Percentiles rank a stretch among this genome's conserved stretches.
phyloP scores from a whole-genome alignment of 2,113 vertebrate genomes.

The Bufo gargarizans region DNA sequence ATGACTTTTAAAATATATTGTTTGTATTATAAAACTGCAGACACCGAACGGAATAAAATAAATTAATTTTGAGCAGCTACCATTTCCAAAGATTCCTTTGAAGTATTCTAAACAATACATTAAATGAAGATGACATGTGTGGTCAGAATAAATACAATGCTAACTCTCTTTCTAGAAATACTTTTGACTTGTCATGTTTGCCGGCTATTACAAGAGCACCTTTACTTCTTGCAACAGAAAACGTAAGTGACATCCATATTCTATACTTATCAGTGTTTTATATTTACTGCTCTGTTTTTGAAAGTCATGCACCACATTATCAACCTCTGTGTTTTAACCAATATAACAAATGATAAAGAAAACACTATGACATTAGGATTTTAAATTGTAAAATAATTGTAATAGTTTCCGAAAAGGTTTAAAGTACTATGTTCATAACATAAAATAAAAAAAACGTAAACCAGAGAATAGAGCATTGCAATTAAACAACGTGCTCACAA shows the following conservation, averaged over 20 bases:
- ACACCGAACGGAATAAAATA: conserved; percentile 5
- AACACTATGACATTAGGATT: conserved; percentile 35
- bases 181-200: conserved; percentile 55
- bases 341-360: conserved; percentile 24
- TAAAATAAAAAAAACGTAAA: background rate
- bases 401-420: background rate
- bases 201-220: conserved; percentile 54
- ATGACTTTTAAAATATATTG: conserved; percentile 42
- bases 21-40: conserved; percentile 29
- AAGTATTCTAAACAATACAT: conserved; percentile 39
- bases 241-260: conserved; percentile 52
- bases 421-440: background rate
- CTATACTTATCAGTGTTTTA: conserved; percentile 35
- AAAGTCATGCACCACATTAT: conserved; percentile 39
- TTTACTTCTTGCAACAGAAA: conserved; percentile 41
- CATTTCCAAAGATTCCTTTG: conserved; percentile 40
- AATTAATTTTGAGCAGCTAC: conserved; percentile 33
- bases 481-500: background rate
- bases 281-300: conserved; percentile 23
- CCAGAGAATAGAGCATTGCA: background rate
- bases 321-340: conserved; percentile 5
- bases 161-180: conserved; percentile 47
- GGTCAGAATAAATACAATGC: conserved; percentile 53
- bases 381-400: background rate
- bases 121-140: conserved; percentile 50